Conservation (phyloP, 2,888 invertebrate species). For the Zygaena filipendulae region DNA sequence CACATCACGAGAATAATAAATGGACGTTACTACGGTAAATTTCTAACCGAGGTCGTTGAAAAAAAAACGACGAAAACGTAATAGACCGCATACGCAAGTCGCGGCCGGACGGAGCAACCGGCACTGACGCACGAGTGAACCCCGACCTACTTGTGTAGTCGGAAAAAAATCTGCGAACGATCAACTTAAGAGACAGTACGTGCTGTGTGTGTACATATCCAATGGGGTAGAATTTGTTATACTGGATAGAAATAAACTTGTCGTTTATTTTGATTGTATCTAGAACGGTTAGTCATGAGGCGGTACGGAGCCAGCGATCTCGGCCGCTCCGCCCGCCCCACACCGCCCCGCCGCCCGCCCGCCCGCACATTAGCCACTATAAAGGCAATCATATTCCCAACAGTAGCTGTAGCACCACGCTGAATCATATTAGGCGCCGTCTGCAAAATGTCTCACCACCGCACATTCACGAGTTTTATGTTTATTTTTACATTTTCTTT, state of each 20-base stretch:
- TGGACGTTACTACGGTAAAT: too few relatives aligned
- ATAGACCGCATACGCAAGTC: constrained; percentile 28
- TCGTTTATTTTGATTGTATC: constrained; percentile 69
- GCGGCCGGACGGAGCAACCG: constrained; percentile 26
- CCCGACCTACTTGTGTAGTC: constrained; percentile 67
- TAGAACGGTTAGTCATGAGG: constrained; percentile 67
- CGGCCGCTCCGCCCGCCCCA: constrained; percentile 35
- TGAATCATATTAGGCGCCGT: constrained; percentile 64
- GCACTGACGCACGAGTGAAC: constrained; percentile 57
- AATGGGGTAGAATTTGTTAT: constrained; percentile 59
- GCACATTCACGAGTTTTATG: too few relatives aligned
- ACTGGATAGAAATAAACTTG: constrained; percentile 68
- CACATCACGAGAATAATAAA: too few relatives aligned
- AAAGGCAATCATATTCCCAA: constrained; percentile 59
- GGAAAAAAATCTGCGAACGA: constrained; percentile 66
- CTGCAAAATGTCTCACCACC: constrained; percentile 64
- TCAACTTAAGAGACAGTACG: too few relatives aligned
- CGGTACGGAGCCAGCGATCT: constrained; percentile 63
- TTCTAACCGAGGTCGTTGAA: constrained; percentile 31
- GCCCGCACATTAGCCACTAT: constrained; percentile 50
- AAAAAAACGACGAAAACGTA: constrained; percentile 56
- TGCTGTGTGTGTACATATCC: constrained; percentile 59
- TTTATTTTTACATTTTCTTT: constrained; percentile 27
- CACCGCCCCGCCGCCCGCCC: constrained; percentile 38
- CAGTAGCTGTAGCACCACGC: too few relatives aligned